Base-by-base conservation (phyloP, 2,113 vertebrate species). In the Addax nasomaculatus region DNA sequence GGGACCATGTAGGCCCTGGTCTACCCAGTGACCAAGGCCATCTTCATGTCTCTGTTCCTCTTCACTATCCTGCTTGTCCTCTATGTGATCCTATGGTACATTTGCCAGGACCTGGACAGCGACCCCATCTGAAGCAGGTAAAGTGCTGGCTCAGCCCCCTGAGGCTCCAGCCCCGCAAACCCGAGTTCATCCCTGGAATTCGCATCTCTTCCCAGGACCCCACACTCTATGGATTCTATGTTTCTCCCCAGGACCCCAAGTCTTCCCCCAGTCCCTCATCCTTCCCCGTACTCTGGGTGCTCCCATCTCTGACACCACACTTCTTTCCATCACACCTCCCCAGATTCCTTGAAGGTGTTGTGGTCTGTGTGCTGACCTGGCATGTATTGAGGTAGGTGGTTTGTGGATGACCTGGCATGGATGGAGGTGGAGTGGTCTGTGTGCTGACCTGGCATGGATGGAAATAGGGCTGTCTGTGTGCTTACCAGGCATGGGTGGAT, bases 81-180 rank as follows among this genome's bases (percentile, higher is more conserved):
- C 93, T 99, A 99, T 97, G 99, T 99, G 98, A 99, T 99, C 96
- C 99, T 99, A 76, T 99, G 99, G 99, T 99, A 99, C 99, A 99
- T 99, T 97, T 99, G 99, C 99, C 98, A 99, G 95, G 99, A 99
- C 98, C 99, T 99, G 98, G 99, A 99, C 98, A 99, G 99, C 93
- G 99, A 99, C 97, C 99, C 99, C 99, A 85, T 90, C 88, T 78
- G 88, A 78, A 85, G 85, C 94, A 84, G 94, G 10, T n/a, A 21
- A 57, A 43, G 51, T 1, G 99, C 99, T 90, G 99, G 99, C 98
- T 99, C 99, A 99, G 98, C 88, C 98, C 98, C 81, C 95, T 97
- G 79, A 95, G 85, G 93, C 84, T 85, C 62, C 86, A 88, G 90
- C 60, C 95, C 96, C 12, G 1, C 5, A 47, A 67, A 62, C n/a